Percentiles rank a stretch among this genome's conserved stretches.
These are phyloP conservation scores for Ferdinandea cuprea DNA, from an alignment of 2,888 invertebrate genomes.

Conservation along the genomic window DNA sequence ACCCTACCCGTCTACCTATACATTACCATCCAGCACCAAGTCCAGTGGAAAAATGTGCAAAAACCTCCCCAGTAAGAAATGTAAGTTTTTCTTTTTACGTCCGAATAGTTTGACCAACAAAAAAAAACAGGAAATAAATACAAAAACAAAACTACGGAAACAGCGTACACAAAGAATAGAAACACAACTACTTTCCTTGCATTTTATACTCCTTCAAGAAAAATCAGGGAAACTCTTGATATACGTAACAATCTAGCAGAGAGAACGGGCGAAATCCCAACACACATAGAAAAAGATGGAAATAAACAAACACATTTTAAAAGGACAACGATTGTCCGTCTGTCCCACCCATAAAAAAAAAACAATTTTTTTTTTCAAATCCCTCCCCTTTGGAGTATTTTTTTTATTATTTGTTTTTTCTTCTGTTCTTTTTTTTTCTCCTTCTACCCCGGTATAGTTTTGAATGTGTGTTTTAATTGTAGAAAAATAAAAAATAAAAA, in stretches of 20 bases:
- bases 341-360: constrained; percentile 64
- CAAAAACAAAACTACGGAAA: too few relatives aligned
- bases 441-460: constrained; percentile 16
- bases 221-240: neutral
- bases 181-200: constrained; percentile 16
- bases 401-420: constrained; percentile 14
- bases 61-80: neutral
- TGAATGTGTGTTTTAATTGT: constrained; percentile 56
- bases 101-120: constrained; percentile 26
- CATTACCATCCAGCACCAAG: neutral
- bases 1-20: neutral
- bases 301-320: constrained; percentile 30
- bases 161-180: too few relatives aligned
- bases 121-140: neutral
- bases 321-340: constrained; percentile 49
- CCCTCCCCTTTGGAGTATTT: constrained; percentile 54
- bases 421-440: constrained; percentile 23
- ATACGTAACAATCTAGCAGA: too few relatives aligned
- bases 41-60: neutral
- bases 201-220: constrained; percentile 22
- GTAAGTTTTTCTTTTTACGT: neutral
- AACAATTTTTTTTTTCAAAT: constrained; percentile 51
- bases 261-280: neutral
- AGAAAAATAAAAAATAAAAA: constrained; percentile 17
- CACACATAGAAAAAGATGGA: constrained; percentile 3